Conservation (phyloP, 64 coral and sea anemone genomes). For the Stichodactyla helianthus region DNA sequence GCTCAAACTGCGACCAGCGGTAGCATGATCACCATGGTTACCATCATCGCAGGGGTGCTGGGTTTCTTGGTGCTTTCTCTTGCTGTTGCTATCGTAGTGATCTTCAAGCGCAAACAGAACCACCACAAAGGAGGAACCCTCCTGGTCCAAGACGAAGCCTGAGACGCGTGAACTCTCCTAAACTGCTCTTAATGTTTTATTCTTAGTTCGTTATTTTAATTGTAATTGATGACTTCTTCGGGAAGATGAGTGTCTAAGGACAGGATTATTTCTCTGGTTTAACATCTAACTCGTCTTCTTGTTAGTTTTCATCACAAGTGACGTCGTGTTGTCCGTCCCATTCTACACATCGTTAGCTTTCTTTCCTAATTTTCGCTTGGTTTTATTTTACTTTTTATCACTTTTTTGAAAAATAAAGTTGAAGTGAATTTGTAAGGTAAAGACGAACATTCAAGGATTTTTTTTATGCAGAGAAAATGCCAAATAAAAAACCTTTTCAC, state of each 20-base stretch:
- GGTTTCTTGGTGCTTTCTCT: conserved; percentile 16
- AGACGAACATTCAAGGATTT: not conserved
- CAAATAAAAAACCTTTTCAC: not conserved
- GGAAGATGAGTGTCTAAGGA: no score
- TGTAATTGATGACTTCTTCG: no score
- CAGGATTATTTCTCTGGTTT: no score
- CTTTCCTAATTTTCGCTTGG: not conserved
- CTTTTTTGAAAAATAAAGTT: not conserved
- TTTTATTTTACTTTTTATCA: not conserved
- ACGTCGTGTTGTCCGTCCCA: no score
- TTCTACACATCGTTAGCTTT: no score
- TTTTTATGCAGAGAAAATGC: not conserved
- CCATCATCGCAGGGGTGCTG: conserved; percentile 21
- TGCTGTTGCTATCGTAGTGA: conserved; percentile 1
- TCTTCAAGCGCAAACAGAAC: conserved; percentile 3
- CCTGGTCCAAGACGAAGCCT: not conserved
- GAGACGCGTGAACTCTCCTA: not conserved
- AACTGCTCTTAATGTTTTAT: not conserved
- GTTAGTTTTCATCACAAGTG: no score
- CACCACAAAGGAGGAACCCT: not conserved
- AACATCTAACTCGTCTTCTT: no score
- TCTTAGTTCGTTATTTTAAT: not conserved
- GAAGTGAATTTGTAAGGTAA: not conserved
- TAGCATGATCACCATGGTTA: not conserved
- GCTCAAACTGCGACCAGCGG: not conserved